phyloP scores from a whole-genome alignment of 2,888 invertebrate genomes.

The Idaea straminata region DNA sequence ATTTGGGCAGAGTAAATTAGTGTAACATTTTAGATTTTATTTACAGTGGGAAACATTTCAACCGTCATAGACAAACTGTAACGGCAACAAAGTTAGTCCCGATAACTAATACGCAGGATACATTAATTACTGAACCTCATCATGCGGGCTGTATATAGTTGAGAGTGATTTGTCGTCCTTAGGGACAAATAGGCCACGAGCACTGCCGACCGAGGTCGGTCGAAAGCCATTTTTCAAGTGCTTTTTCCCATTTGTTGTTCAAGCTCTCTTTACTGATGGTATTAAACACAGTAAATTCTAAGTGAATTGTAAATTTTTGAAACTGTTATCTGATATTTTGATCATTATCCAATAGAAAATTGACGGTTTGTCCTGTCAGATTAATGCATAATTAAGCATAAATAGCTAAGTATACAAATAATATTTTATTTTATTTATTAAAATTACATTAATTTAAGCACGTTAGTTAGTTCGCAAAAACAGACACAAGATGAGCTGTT shows the following conservation, averaged over 20 bases:
- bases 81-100: constrained; percentile 10
- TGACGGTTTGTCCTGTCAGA: constrained; percentile 10
- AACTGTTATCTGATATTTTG: too few species aligned
- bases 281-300: not conserved
- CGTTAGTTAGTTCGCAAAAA: too few species aligned
- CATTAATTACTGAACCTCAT: constrained; percentile 46
- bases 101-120: constrained; percentile 25
- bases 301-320: constrained; percentile 35
- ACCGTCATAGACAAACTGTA: not conserved
- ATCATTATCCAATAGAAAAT: too few species aligned
- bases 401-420: too few species aligned
- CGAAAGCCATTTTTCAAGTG: constrained; percentile 25
- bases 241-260: constrained; percentile 25
- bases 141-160: constrained; percentile 38
- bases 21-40: not conserved
- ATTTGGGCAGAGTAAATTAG: not conserved
- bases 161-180: constrained; percentile 43
- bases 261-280: constrained; percentile 10
- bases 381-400: not conserved
- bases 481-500: not conserved
- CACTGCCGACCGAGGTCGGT: constrained; percentile 25
- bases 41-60: not conserved
- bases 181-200: constrained; percentile 36
- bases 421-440: too few species aligned
- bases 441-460: too few species aligned